A percentile compares a stretch with the other conserved stretches of the same genome.
Evolutionary conservation across 2,888 invertebrate species (phyloP).

Genomic region (Sarcophaga carnaria): DNA sequence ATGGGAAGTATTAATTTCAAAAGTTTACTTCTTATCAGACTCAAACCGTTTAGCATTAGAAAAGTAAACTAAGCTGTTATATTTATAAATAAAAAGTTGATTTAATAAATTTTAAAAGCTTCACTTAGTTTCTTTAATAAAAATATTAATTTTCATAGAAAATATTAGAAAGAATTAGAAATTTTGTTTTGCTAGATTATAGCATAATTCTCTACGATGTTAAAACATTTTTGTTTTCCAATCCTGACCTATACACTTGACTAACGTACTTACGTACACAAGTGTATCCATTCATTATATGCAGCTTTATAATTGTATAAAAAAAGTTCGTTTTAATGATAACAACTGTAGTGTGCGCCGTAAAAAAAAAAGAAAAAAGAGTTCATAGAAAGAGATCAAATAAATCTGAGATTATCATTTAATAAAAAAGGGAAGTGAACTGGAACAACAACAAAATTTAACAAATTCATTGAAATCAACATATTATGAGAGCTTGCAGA

Average conservation of each 20-base stretch:
- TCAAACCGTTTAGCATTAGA: background rate
- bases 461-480: slow-evolving; percentile 1
- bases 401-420: slow-evolving; percentile 54
- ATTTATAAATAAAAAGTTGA: background rate
- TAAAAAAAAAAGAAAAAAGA: slow-evolving; percentile 26
- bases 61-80: background rate
- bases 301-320: slow-evolving; percentile 13
- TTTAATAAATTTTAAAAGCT: background rate
- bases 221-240: no score
- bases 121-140: no score
- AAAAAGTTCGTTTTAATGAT: slow-evolving; percentile 58
- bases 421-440: slow-evolving; percentile 22
- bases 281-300: background rate
- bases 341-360: slow-evolving; percentile 10
- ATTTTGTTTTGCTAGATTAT: no score
- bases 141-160: no score
- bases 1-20: background rate
- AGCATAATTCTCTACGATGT: no score
- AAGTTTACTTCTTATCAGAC: background rate
- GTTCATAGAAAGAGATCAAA: slow-evolving; percentile 31
- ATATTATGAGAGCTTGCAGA: background rate
- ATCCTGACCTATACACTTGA: no score
- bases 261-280: no score
- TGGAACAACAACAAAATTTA: background rate
- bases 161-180: no score